Evolutionary conservation across 2,113 vertebrate genomes (phyloP), one percentile per base, ranked within the genome.

Genomic region (Erythrocercus mccallii): DNA sequence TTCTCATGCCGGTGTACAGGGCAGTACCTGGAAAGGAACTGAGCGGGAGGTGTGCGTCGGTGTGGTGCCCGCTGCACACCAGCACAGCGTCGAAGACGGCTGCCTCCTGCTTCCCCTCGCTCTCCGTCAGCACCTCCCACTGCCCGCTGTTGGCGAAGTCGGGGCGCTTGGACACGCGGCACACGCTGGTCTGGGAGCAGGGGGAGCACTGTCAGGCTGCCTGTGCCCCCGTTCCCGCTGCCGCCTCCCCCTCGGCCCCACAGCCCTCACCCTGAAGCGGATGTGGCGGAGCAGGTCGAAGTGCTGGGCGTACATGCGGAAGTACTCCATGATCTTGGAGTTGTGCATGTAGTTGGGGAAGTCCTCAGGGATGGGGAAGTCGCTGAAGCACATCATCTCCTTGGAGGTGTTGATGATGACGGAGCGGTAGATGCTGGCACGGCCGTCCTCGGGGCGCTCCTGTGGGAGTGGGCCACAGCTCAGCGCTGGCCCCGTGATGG

Each of bases 341-440:
- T 64, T 88, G 74, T 89, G 98, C 98, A 99, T 98, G 97, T 95
- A 99, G 98, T 99, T 99, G 58, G 99, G 98, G 86, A 96, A 99
- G 68, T 99, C 81, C 3, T 96, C 98, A 0, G 99, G 99, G 94
- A 99, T 98, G 70, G 98, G 99, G 57, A 98, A 99, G 89, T 99
- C 98, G 8, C 99, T 99, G 97, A 98, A 99, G 96, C 99, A 99
- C 98, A 99, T 99, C 97, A 99, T 98, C 95, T 99, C 99, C 92
- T 99, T 99, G 83, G 98, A 99, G 51, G 99, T 98, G 95, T 99
- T 99, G 94, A 97, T 98, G 92, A 99, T 96, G 88, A 99, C 96
- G 1, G 99, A 99, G 58, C 95, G 71, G 87, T 99, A 99, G 90
- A 99, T 98, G 92, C 98, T 98, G 96, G 0, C 20, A 21, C 65